Conservation (phyloP, 2,113 vertebrate genomes). For the Limanda limanda region DNA sequence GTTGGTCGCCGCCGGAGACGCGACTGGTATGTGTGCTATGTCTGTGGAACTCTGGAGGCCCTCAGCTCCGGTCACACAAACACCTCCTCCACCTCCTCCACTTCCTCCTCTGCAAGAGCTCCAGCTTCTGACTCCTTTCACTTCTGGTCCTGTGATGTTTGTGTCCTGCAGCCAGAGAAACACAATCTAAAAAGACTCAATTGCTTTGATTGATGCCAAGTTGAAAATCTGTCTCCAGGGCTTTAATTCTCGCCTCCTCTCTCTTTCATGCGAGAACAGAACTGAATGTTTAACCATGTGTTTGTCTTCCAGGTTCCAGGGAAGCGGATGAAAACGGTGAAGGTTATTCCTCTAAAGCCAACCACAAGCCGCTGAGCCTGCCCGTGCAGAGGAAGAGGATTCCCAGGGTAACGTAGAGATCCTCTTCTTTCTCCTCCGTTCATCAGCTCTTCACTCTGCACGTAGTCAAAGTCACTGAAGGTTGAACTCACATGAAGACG, state of each 20-base stretch:
- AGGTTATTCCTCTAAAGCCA: conserved; percentile 70
- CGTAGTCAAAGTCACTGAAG: not conserved
- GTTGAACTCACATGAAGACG: not conserved
- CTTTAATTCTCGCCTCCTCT: too few relatives aligned
- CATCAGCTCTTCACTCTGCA: not conserved
- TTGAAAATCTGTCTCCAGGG: too few relatives aligned
- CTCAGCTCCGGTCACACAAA: conserved; percentile 2
- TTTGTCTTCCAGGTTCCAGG: conserved; percentile 72
- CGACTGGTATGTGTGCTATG: conserved; percentile 66
- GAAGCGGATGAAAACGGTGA: conserved; percentile 84
- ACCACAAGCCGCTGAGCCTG: conserved; percentile 83
- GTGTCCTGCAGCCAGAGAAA: too few relatives aligned
- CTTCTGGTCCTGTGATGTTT: not conserved
- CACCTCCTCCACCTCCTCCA: not conserved
- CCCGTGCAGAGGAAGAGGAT: conserved; percentile 89
- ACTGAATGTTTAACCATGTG: not conserved
- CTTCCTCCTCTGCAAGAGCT: not conserved
- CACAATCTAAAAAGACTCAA: not conserved
- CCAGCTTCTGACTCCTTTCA: conserved; percentile 1
- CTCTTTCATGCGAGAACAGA: not conserved
- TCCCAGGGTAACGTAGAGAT: conserved; percentile 84
- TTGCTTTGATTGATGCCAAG: not conserved
- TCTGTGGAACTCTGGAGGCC: conserved; percentile 37
- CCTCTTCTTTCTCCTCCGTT: not conserved
- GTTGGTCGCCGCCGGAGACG: conserved; percentile 46